Evolutionary conservation across 2,888 invertebrate genomes (phyloP).

Genomic region (Coelopa pilipes): DNA sequence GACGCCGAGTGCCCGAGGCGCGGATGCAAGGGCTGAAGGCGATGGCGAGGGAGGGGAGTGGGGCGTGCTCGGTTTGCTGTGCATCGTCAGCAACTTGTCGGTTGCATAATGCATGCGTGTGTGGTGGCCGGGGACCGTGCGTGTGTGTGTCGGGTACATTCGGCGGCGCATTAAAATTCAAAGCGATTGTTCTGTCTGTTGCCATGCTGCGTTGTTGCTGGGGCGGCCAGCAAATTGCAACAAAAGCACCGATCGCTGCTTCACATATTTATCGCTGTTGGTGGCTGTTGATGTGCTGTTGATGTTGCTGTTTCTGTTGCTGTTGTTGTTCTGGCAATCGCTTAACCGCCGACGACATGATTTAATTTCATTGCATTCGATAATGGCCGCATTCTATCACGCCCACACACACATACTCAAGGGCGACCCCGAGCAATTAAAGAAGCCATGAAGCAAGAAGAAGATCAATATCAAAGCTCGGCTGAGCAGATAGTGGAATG

Average conservation of each 20-base stretch:
- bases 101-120: slow-evolving; percentile 22
- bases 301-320: too few relatives aligned
- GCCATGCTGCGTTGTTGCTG: too few relatives aligned
- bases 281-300: neutral
- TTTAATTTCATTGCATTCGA: slow-evolving; percentile 16
- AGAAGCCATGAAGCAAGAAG: too few relatives aligned
- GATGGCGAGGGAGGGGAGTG: neutral
- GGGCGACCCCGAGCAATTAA: too few relatives aligned
- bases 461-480: too few relatives aligned
- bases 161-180: too few relatives aligned
- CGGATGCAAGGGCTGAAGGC: too few relatives aligned
- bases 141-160: neutral
- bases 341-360: slow-evolving; percentile 2
- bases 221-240: neutral
- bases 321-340: neutral
- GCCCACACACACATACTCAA: neutral
- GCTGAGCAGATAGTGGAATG: too few relatives aligned
- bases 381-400: neutral
- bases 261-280: neutral
- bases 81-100: slow-evolving; percentile 23
- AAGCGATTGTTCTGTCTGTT: too few relatives aligned
- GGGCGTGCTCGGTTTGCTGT: slow-evolving; percentile 19
- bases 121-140: neutral
- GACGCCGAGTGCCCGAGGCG: too few relatives aligned
- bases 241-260: neutral